Base-by-base conservation (phyloP, 2,888 invertebrate species). In the Lasioglossum marginatum region DNA sequence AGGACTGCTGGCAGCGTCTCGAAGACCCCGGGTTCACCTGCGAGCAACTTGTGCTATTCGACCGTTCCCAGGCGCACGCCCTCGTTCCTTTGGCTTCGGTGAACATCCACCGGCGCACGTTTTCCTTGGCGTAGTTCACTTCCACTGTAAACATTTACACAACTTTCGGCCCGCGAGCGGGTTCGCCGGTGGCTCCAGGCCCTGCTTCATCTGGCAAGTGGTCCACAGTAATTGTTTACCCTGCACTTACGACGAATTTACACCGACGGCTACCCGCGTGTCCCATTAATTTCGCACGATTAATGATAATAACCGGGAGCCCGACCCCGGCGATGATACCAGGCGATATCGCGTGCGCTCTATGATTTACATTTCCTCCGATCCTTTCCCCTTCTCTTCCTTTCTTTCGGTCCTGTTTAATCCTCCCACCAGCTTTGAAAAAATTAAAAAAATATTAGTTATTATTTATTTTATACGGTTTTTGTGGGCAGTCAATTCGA, bases 131-230 rank as follows among this genome's bases (percentile, higher is more conserved):
- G 79, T 79, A 79, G 88, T 89, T 90, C 88, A 84, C 90, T 85
- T 85, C 76, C 83, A 90, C 77, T 77, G 86, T 87, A 90, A 90
- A 90, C 87, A 90, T 90, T 90, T 90, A 83, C 89, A 81, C 88
- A 90, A 90, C 89, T 88, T 90, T 90, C 85, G 74, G 85, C 76
- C 87, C 75, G 83, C 81, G 81, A 80, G 23, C 81, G 78, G 82
- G 63, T 83, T 85, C 84, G 68, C 23, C 37, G 10, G 10, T 34
- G 23, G 34, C 68, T 68, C 23, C 37, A 23, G 68, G 68, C 68
- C 37, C 37, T 34, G 37, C 40, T 70, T 90, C 82, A 81, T n/a
- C 84, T 72, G 68, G 70, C 75, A 82, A 83, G 77, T 87, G 84
- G 88, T 85, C 81, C 74, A 74, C 79, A 31, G 73, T 87, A 85